These are phyloP conservation scores for Tromatobia lineatoria DNA, from an alignment of 2,888 invertebrate genomes.

Conservation along the genomic window DNA sequence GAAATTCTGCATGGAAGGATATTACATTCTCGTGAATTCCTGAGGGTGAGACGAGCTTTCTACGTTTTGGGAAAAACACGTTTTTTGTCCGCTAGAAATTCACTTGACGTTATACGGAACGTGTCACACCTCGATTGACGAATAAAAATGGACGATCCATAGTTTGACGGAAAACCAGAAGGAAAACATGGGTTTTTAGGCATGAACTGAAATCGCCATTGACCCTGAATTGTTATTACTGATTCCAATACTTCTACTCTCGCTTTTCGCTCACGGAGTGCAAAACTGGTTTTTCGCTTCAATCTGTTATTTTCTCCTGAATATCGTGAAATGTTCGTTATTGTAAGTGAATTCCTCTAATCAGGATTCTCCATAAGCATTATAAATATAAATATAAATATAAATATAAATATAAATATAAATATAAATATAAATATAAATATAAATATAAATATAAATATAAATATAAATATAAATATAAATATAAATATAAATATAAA, in stretches of 20 bases:
- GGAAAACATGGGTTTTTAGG: background rate
- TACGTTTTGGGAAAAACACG: background rate
- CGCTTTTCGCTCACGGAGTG: slow-evolving; percentile 14
- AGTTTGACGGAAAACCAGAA: background rate
- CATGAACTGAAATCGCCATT: background rate
- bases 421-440: too few relatives aligned
- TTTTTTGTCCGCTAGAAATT: slow-evolving; percentile 2
- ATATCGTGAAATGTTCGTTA: background rate
- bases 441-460: too few relatives aligned
- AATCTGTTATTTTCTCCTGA: background rate
- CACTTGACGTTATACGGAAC: background rate
- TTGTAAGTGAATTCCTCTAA: background rate
- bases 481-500: too few relatives aligned
- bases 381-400: too few relatives aligned
- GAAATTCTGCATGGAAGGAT: slow-evolving; percentile 41
- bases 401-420: too few relatives aligned
- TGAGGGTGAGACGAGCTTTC: background rate
- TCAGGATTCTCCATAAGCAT: too few relatives aligned
- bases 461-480: too few relatives aligned
- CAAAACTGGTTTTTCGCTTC: background rate
- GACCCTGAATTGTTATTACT: slow-evolving; percentile 8
- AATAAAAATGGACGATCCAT: background rate
- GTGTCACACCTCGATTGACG: slow-evolving; percentile 5
- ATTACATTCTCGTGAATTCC: slow-evolving; percentile 50
- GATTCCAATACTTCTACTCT: slow-evolving; percentile 11